Percentiles rank a stretch among this genome's conserved stretches.
Conservation (phyloP, 2,113 vertebrate genomes). For the Cercopithecus mona region DNA sequence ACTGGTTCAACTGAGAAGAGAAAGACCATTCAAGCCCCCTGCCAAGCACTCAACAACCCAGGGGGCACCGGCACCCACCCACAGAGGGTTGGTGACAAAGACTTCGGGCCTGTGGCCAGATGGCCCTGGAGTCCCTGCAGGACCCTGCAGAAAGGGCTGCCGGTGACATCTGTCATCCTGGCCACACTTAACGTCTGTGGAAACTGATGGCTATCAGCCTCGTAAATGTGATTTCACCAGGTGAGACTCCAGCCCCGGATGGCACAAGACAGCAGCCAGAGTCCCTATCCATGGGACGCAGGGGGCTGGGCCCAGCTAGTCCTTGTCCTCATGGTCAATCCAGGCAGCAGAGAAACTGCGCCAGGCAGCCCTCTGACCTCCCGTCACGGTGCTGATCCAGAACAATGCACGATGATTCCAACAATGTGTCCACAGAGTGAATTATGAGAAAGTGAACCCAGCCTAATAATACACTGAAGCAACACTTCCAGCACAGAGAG, state of each 20-base stretch:
- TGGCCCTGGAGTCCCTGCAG: not conserved
- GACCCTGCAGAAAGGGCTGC: not conserved
- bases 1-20: not conserved
- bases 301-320: not conserved
- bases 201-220: not conserved
- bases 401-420: fast-evolving
- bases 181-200: not conserved
- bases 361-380: not conserved
- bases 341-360: fast-evolving
- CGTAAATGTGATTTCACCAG: not conserved
- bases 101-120: not conserved
- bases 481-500: fast-evolving
- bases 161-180: fast-evolving
- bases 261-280: not conserved
- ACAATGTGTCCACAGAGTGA: fast-evolving
- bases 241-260: fast-evolving
- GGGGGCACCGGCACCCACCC: not conserved
- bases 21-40: fast-evolving
- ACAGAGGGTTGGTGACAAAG: too few species aligned
- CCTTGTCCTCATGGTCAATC: fast-evolving
- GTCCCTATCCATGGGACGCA: fast-evolving
- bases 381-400: fast-evolving
- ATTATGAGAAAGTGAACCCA: fast-evolving
- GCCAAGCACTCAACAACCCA: not conserved
- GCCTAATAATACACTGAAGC: fast-evolving